These are phyloP conservation scores for Rallus crepitans DNA, from an alignment of 2,797 vertebrate genomes.

Conservation along the genomic window DNA sequence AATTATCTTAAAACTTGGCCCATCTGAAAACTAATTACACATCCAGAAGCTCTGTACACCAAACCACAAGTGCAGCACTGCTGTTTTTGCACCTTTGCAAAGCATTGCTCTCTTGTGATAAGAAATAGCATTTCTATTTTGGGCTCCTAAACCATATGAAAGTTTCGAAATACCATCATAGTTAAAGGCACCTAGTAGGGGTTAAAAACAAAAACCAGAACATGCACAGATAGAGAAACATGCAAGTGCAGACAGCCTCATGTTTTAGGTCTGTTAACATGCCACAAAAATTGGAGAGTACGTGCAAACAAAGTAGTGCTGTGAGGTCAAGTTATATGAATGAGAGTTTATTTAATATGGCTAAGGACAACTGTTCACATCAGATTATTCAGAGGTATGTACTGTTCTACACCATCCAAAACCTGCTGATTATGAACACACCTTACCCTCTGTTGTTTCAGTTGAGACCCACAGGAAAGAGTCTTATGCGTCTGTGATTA, in stretches of 20 bases:
- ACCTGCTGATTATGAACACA: conserved; percentile 40
- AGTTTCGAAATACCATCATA: conserved; percentile 12
- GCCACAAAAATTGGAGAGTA: background rate
- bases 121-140: conserved; percentile 15
- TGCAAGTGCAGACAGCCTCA: background rate
- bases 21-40: background rate
- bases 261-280: background rate
- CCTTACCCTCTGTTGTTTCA: background rate
- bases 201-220: background rate
- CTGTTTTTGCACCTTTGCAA: background rate
- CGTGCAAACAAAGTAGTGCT: background rate
- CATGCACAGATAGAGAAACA: background rate
- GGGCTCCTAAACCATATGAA: background rate
- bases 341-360: background rate
- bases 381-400: background rate
- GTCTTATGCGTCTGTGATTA: background rate
- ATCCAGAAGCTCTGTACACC: background rate
- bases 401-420: background rate
- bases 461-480: background rate
- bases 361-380: background rate
- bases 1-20: background rate
- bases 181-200: background rate
- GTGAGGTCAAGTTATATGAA: background rate
- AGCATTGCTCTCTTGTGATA: background rate
- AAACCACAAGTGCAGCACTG: background rate